Conservation (phyloP, 2,797 vertebrate species). For the Scomberomorus guttatus region DNA sequence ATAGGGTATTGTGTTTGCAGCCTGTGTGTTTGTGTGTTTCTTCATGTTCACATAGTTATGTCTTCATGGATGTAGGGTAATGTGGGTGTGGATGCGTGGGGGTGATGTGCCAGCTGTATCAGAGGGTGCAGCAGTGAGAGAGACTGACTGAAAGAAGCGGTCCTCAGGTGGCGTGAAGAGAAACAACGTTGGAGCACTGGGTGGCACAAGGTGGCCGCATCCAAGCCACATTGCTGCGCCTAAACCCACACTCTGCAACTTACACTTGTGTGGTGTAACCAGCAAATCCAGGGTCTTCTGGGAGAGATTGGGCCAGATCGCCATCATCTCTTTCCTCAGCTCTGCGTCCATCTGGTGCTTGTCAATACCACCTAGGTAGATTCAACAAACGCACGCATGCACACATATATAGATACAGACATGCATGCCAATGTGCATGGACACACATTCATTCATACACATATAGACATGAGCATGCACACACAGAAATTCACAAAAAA, state of each 20-base stretch:
- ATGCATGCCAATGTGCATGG: conserved; percentile 14
- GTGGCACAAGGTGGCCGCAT: conserved; percentile 53
- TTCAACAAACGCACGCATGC: conserved; percentile 39
- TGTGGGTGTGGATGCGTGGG: conserved; percentile 18
- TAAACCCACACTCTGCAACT: conserved; percentile 77
- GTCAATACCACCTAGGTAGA: conserved; percentile 84
- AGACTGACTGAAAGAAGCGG: conserved; percentile 82
- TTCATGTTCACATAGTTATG: neutral
- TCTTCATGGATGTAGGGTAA: neutral
- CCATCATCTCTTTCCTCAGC: conserved; percentile 97
- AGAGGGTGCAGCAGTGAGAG: conserved; percentile 86
- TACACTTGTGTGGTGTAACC: conserved; percentile 97
- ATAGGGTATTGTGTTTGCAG: neutral
- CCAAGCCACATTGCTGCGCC: conserved; percentile 52
- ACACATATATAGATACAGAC: conserved; percentile 33
- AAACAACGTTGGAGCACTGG: conserved; percentile 71
- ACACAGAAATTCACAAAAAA: conserved; percentile 11
- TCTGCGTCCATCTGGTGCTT: conserved; percentile 98
- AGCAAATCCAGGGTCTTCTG: conserved; percentile 96
- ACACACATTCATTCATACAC: conserved; percentile 27
- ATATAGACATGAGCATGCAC: conserved; percentile 26
- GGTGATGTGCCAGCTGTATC: conserved; percentile 76
- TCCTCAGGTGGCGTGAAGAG: conserved; percentile 84
- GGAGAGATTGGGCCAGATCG: conserved; percentile 97
- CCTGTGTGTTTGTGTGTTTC: neutral